These are phyloP conservation scores for Tetragonisca angustula DNA, from an alignment of 2,888 invertebrate genomes.

Conservation along the genomic window DNA sequence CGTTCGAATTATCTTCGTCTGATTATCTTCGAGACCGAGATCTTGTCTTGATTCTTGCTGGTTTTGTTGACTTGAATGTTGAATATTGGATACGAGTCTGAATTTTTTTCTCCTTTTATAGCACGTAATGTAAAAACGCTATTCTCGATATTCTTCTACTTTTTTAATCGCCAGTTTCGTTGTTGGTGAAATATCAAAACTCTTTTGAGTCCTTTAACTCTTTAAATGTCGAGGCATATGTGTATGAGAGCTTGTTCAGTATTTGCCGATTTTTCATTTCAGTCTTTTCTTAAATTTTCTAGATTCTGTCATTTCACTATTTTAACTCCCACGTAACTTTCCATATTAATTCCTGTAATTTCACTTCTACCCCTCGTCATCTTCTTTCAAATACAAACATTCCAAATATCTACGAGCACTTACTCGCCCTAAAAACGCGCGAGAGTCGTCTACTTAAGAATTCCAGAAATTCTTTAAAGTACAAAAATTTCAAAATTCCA, in stretches of 20 bases:
- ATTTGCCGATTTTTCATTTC: not conserved
- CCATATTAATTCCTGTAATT: no score
- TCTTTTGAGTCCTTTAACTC: not conserved
- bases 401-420: not conserved
- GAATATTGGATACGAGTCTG: not conserved
- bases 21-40: not conserved
- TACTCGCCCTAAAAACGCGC: not conserved
- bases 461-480: not conserved
- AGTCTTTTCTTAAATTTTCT: not conserved
- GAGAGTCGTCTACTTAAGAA: not conserved
- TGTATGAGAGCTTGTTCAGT: not conserved
- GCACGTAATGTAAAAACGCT: no score
- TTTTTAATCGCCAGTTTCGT: not conserved
- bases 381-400: not conserved
- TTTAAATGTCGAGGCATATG: no score
- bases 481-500: not conserved
- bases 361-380: not conserved
- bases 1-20: not conserved
- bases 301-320: not conserved
- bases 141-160: not conserved
- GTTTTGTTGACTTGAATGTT: not conserved
- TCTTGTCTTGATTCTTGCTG: not conserved
- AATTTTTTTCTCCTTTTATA: no score
- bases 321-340: no score
- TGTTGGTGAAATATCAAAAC: not conserved